Evolutionary conservation across 2,888 invertebrate species (phyloP).

Genomic region (Caenorhabditis sp.): DNA sequence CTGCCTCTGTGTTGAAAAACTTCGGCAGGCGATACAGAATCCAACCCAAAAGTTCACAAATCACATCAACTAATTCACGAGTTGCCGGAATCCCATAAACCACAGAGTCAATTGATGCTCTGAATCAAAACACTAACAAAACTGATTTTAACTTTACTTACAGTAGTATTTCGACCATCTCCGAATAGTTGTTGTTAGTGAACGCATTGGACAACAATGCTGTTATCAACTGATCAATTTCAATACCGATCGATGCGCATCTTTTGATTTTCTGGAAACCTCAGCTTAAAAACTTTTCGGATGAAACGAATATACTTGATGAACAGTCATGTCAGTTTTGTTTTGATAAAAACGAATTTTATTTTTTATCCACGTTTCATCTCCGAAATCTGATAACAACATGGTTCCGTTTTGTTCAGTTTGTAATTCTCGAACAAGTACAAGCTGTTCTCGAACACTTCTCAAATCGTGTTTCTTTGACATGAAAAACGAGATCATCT

Average conservation of each 20-base stretch:
- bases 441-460: conserved; percentile 12
- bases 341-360: not conserved
- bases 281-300: not conserved
- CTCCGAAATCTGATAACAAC: conserved; percentile 25
- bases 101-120: conserved; percentile 10
- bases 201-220: conserved; percentile 7
- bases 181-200: conserved; percentile 6
- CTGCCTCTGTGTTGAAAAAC: conserved; percentile 7
- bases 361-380: conserved; percentile 11
- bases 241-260: conserved; percentile 25
- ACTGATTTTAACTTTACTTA: not conserved
- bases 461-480: conserved; percentile 3
- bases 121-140: not conserved
- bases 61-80: conserved; percentile 21
- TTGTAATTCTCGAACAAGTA: conserved; percentile 27
- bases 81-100: conserved; percentile 14
- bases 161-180: conserved; percentile 14
- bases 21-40: conserved; percentile 22
- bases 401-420: conserved; percentile 4
- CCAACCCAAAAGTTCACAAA: conserved; percentile 18
- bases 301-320: not conserved
- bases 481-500: conserved; percentile 20
- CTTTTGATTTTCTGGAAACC: conserved; percentile 22
- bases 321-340: not conserved
- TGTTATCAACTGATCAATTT: conserved; percentile 4